Percentiles rank a stretch among this genome's conserved stretches.
phyloP scores from a whole-genome alignment of 2,113 vertebrate genomes.

The Mesoclemmys tuberculata region DNA sequence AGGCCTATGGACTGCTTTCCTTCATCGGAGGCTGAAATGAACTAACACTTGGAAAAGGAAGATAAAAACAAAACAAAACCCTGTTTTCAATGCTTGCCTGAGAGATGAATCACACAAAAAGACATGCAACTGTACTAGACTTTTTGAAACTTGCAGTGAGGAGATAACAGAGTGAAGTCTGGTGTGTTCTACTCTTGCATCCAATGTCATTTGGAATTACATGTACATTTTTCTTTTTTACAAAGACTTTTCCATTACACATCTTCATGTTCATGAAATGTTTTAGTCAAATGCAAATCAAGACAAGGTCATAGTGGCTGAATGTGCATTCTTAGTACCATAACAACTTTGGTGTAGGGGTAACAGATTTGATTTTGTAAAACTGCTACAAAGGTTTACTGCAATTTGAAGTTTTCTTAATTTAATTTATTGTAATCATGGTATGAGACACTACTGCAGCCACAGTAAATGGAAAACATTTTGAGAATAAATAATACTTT shows the following conservation, averaged over 20 bases:
- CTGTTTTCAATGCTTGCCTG: neutral
- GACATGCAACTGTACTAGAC: slow-evolving; percentile 19
- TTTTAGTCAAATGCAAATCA: slow-evolving; percentile 5
- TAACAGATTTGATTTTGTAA: neutral
- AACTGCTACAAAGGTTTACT: neutral
- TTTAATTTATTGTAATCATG: neutral
- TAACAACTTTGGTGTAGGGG: neutral
- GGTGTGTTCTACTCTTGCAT: neutral
- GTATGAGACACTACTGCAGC: neutral
- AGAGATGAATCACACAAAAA: neutral
- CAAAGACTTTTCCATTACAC: neutral
- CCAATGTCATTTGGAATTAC: slow-evolving; percentile 4
- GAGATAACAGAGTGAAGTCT: neutral
- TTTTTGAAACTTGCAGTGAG: slow-evolving; percentile 24
- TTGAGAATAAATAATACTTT: neutral
- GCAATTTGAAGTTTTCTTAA: neutral
- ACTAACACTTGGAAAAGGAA: slow-evolving; percentile 39
- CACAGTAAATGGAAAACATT: neutral
- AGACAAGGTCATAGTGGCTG: neutral
- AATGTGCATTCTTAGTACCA: neutral
- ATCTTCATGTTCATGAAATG: neutral
- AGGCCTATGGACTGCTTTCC: slow-evolving; percentile 17
- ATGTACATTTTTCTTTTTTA: neutral
- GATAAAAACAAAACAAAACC: neutral
- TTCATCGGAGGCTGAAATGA: slow-evolving; percentile 29